Evolutionary conservation across 2,888 invertebrate species (phyloP), one percentile per base, ranked within the genome.

Genomic region (Agriotes lineatus): DNA sequence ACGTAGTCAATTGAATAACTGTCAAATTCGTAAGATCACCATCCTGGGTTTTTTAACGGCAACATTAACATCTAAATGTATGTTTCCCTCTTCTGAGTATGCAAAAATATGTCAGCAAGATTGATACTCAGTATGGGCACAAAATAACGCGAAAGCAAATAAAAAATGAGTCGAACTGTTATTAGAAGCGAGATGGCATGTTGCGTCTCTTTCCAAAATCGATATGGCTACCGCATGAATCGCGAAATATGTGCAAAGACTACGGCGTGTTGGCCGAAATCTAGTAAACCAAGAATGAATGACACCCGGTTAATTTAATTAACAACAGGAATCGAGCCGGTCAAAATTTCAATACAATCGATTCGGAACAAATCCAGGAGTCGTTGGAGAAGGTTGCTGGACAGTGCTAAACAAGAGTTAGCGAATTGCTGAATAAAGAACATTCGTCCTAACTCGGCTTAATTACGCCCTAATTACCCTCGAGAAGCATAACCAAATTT

Each of bases 401-500:
- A 48, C 12, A 22, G 12, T 22, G 22, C 22, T 48, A 48, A 48
- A 22, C 52, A 33, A 52, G 52, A 16, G 52, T 33, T 30, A 52
- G 12, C 33, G 52, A 33, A 22, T 60, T 54, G 54, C 65, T 35
- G 19, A 65, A 70, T 66, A 70, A 69, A 70, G 62, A 62, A 56
- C 62, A 66, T 52, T 58, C 35, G 42, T 56, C 61, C 69, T 66
- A 62, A 71, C 62, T 65, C 61, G 48, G 67, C 69, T 73, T 73
- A 73, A 73, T 73, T 72, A 73, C 59, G 57, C 58, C 59, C 63
- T 73, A 73, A 73, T 73, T 73, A 73, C 69, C 74, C 69, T 60
- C 69, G 71, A 68, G 72, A 68, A 75, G 73, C 72, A 69, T 75
- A 74, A 76, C 72, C 70, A 75, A 74, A 74, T 74, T 74, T 76